Evolutionary conservation across 2,113 vertebrate species (phyloP).

Genomic region (Tringa solitaria): DNA sequence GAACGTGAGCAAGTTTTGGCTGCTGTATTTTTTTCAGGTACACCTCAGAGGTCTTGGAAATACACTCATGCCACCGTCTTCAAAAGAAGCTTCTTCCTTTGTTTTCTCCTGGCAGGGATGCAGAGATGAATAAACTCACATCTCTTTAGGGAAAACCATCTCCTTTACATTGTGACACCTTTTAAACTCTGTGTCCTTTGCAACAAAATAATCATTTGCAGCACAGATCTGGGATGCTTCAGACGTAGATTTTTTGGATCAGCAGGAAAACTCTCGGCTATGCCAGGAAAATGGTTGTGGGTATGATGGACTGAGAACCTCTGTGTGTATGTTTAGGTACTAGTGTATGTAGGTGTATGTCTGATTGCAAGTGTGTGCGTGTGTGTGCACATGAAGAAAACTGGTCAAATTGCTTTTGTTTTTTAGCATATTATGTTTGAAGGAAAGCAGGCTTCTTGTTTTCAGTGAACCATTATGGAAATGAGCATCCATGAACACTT

Average conservation of each 20-base stretch:
- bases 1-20: neutral
- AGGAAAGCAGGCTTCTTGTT: neutral
- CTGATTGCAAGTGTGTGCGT: too few relatives aligned
- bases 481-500: neutral
- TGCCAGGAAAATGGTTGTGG: neutral
- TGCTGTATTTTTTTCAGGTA: neutral
- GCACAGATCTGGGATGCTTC: neutral
- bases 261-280: neutral
- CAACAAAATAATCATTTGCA: neutral
- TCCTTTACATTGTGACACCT: neutral
- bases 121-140: neutral
- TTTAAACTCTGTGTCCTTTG: neutral
- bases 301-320: neutral
- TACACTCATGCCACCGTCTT: neutral
- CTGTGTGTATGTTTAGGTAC: neutral
- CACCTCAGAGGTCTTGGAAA: neutral
- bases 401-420: neutral
- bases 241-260: neutral
- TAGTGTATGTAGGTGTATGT: accelerated
- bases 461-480: neutral
- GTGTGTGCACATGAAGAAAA: neutral
- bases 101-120: neutral
- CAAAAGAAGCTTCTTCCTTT: neutral
- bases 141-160: neutral
- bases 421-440: neutral